Evolutionary conservation across 2,888 invertebrate species (phyloP).

Genomic region (Drosophila greeni): DNA sequence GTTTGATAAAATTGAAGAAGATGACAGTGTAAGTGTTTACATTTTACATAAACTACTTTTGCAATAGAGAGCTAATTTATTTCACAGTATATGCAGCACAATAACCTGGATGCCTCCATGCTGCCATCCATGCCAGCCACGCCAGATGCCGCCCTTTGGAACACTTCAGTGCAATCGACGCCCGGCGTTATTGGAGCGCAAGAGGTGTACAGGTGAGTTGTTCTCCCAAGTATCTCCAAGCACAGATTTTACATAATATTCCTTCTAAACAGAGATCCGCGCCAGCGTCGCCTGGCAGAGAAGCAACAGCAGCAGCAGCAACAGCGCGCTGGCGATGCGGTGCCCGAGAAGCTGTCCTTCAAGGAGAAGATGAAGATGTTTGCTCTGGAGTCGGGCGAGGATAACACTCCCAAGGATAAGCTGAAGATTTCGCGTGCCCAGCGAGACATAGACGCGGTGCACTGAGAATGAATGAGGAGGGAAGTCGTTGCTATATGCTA

Average conservation of each 20-base stretch:
- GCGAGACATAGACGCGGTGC: conserved; percentile 91
- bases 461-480: conserved; percentile 75
- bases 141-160: conserved; percentile 80
- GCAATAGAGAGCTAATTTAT: conserved; percentile 9
- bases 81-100: conserved; percentile 77
- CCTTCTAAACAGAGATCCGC: conserved; percentile 86
- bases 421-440: conserved; percentile 97
- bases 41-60: neutral
- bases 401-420: conserved; percentile 94
- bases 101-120: conserved; percentile 89
- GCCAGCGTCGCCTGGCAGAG: conserved; percentile 91
- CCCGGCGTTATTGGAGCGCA: conserved; percentile 98
- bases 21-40: conserved; percentile 87
- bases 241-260: neutral
- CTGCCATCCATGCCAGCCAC: conserved; percentile 86
- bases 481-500: conserved; percentile 25
- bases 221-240: too few species aligned
- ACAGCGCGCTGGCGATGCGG: conserved; percentile 78
- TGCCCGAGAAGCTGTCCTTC: conserved; percentile 96
- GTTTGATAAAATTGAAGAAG: conserved; percentile 83
- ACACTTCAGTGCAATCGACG: conserved; percentile 82
- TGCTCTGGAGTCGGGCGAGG: conserved; percentile 96
- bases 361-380: conserved; percentile 99
- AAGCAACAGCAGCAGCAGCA: conserved; percentile 86
- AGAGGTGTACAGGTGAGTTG: conserved; percentile 91